Conservation (phyloP, 1,140 invertebrate species). For the Eriosoma lanigerum region DNA sequence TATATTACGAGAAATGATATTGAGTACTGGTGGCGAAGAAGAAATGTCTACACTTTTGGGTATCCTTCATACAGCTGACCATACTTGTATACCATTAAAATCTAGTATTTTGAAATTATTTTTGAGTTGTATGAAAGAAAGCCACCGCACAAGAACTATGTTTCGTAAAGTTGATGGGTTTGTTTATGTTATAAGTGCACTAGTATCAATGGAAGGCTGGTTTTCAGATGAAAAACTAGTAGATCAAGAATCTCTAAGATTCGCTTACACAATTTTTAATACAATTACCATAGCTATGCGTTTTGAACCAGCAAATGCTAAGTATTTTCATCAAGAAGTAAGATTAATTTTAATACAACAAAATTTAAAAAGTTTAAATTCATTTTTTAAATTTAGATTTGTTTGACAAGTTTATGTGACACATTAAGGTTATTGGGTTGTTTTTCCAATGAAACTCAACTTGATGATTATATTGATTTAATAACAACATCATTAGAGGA, state of each 20-base stretch:
- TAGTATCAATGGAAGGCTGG: slow-evolving; percentile 89
- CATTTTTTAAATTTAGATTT: slow-evolving; percentile 58
- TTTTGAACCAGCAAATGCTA: slow-evolving; percentile 98
- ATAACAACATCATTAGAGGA: slow-evolving; percentile 56
- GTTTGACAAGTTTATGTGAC: slow-evolving; percentile 88
- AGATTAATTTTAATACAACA: slow-evolving; percentile 20
- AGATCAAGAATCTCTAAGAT: slow-evolving; percentile 65
- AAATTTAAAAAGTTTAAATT: background rate
- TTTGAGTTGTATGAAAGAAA: slow-evolving; percentile 85
- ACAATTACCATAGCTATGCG: slow-evolving; percentile 96
- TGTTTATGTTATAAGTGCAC: slow-evolving; percentile 93
- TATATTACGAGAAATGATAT: slow-evolving; percentile 82
- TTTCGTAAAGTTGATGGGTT: slow-evolving; percentile 97
- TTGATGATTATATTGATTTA: slow-evolving; percentile 59
- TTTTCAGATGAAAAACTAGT: slow-evolving; percentile 58
- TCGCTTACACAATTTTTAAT: slow-evolving; percentile 89
- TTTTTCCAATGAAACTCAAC: slow-evolving; percentile 70
- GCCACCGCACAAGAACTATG: slow-evolving; percentile 91
- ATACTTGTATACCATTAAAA: slow-evolving; percentile 79
- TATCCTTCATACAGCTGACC: slow-evolving; percentile 84
- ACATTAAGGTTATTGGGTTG: slow-evolving; percentile 88
- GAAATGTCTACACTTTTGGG: slow-evolving; percentile 90
- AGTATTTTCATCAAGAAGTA: slow-evolving; percentile 95
- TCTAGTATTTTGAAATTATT: slow-evolving; percentile 88
- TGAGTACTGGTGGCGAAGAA: slow-evolving; percentile 89